Base-by-base conservation (phyloP, 2,888 invertebrate genomes). In the Drosophila helvetica region DNA sequence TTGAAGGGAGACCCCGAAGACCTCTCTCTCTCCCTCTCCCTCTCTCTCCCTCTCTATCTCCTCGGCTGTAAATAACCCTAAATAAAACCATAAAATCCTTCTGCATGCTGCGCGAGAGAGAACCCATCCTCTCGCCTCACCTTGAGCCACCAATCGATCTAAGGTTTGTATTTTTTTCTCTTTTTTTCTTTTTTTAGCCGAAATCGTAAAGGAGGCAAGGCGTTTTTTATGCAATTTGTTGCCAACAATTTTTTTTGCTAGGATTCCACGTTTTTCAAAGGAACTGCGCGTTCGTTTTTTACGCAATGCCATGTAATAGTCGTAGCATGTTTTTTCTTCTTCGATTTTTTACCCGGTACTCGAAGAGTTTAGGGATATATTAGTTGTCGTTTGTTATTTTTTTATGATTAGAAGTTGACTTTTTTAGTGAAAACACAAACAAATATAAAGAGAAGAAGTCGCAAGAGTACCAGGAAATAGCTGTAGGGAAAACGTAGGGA, bases 51-150 rank as follows among this genome's bases (percentile, higher is more conserved):
- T 15, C 55, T 55, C 17, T 17, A 8, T 12, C 50, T 66, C 47
- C 45, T 50, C 7, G 64, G 72, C 74, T 64, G 74, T 69, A 80
- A 87, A 85, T 90, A 90, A 90, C 89, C 90, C 90, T 90, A 81
- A 90, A 90, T 90, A 90, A 90, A 90, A 90, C 90, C 90, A 90
- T 90, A 90, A 90, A 90, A 90, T 90, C 90, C 90, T 90, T 90
- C 90, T 85, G 84, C 85, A 88, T 83, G 85, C 86, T 86, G 85
- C 72, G 38, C 38, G 38, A 6, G 15, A n/a, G 7, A 8, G 56
- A 66, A 60, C 69, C 80, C 79, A 75, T 66, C 79, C 66, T 38
- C 52, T 19, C 22, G 19, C 62, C 72, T 82, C 79, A 84, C 86
- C 82, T 84, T 82, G 84, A 78, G 47, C 45, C 61, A 60, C 57